A percentile compares a stretch with the other conserved stretches of the same genome.
These are phyloP conservation scores for Nomada fabriciana DNA, from an alignment of 2,888 invertebrate species.

Conservation along the genomic window DNA sequence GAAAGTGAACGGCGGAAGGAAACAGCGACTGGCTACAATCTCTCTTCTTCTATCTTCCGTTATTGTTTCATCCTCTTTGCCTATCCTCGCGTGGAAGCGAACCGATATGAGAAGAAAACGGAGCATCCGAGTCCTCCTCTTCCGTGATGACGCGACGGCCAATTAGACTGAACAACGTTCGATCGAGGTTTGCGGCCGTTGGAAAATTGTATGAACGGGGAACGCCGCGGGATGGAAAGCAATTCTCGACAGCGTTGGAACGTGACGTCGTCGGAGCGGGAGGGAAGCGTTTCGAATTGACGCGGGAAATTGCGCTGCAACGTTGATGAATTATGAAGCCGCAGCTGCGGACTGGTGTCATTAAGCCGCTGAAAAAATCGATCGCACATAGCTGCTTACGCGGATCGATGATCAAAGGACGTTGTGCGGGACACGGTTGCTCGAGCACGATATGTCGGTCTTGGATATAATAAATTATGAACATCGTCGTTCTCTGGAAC, in stretches of 20 bases:
- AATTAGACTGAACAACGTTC: not conserved
- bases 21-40: not conserved
- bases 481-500: too few relatives aligned
- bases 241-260: not conserved
- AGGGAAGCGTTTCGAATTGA: constrained; percentile 1
- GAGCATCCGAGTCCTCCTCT: not conserved
- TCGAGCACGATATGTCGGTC: too few relatives aligned
- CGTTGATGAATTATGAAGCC: constrained; percentile 10
- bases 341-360: not conserved
- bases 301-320: not conserved
- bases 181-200: not conserved
- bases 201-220: not conserved
- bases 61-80: constrained; percentile 10
- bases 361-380: not conserved
- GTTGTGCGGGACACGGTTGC: not conserved
- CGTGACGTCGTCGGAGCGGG: not conserved
- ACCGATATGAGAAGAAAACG: constrained; percentile 28
- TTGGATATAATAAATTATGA: not conserved
- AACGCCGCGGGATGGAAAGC: too few relatives aligned
- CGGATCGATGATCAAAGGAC: constrained; percentile 30
- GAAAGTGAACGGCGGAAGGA: constrained; percentile 73
- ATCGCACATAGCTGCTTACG: constrained; percentile 24
- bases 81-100: constrained; percentile 9
- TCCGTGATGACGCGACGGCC: not conserved
- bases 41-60: constrained; percentile 23